Conservation (phyloP, 2,888 invertebrate genomes). For the Harpagoxenus sublaevis region DNA sequence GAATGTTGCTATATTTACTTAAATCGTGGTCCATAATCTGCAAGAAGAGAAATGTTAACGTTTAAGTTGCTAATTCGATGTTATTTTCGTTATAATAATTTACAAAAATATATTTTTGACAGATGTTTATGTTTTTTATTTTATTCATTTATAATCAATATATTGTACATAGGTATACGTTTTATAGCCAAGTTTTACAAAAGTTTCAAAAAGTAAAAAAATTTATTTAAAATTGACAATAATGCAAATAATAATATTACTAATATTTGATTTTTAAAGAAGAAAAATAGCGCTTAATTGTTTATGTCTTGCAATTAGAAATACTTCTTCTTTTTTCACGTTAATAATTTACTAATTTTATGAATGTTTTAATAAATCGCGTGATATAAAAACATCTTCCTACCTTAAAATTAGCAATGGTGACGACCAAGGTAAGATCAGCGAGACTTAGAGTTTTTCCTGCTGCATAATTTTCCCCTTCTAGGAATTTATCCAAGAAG, state of each 20-base stretch:
- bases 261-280: neutral
- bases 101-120: neutral
- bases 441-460: slow-evolving; percentile 92
- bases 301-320: neutral
- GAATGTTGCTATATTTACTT: slow-evolving; percentile 90
- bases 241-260: neutral
- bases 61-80: neutral
- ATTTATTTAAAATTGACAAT: neutral
- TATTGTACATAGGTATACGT: too few relatives aligned
- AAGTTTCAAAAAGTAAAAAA: neutral
- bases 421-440: slow-evolving; percentile 90
- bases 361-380: neutral
- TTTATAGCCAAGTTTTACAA: neutral
- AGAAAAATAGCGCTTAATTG: neutral
- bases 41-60: slow-evolving; percentile 39
- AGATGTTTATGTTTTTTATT: neutral
- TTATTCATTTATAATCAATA: neutral
- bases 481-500: slow-evolving; percentile 91
- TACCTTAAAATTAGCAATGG: slow-evolving; percentile 91
- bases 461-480: slow-evolving; percentile 90
- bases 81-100: neutral
- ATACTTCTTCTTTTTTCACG: neutral
- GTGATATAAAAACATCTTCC: slow-evolving; percentile 57
- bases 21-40: slow-evolving; percentile 89
- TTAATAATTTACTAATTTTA: neutral